These are phyloP conservation scores for Stichopus horrens DNA, from an alignment of 53 echinoderm and acorn worm species.

Conservation along the genomic window DNA sequence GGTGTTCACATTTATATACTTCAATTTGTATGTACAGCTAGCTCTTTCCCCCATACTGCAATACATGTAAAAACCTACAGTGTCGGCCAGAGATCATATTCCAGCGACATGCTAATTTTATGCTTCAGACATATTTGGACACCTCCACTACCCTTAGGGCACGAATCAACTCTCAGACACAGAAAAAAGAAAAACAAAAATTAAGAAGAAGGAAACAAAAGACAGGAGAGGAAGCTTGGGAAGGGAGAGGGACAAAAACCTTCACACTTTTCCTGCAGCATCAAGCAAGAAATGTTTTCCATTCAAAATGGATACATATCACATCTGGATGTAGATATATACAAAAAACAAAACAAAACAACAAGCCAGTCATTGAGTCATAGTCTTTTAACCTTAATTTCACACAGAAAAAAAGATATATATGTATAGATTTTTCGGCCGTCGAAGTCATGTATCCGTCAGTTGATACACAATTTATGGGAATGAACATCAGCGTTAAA, in stretches of 20 bases:
- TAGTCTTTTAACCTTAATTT: not conserved
- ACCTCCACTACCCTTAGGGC: slow-evolving; percentile 35
- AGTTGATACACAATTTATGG: too few species aligned
- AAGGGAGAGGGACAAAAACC: not conserved
- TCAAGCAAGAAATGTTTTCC: not conserved
- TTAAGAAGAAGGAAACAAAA: not conserved
- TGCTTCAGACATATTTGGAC: slow-evolving; percentile 39
- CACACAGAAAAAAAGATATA: not conserved
- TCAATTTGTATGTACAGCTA: too few species aligned
- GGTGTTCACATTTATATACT: too few species aligned
- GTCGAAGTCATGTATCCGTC: not conserved
- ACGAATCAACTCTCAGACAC: slow-evolving; percentile 26
- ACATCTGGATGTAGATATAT: not conserved
- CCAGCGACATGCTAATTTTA: slow-evolving; percentile 38
- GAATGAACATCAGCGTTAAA: too few species aligned
- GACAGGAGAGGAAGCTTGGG: not conserved
- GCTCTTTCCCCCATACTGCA: too few species aligned
- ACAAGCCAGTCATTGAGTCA: not conserved
- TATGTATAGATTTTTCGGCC: not conserved
- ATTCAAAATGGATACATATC: not conserved
- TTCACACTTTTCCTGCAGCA: slow-evolving; percentile 19
- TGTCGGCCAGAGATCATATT: not conserved
- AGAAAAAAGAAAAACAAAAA: not conserved
- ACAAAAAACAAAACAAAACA: not conserved
- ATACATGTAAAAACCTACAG: too few species aligned